These are phyloP conservation scores for Noctilio leporinus DNA, from an alignment of 2,113 vertebrate genomes.

Conservation along the genomic window DNA sequence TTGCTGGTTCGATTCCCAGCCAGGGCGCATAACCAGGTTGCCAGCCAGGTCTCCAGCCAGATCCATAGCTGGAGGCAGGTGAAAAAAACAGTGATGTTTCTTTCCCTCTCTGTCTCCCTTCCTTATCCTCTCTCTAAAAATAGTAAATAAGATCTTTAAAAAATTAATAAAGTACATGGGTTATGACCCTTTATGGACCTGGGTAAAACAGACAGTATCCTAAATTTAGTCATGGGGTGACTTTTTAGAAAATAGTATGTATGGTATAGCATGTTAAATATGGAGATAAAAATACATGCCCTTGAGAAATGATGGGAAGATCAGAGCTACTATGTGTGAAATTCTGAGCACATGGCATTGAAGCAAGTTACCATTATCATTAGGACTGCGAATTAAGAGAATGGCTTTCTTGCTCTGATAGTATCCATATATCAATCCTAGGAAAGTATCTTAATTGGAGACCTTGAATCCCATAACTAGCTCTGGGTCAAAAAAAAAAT, in stretches of 20 bases:
- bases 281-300: background rate
- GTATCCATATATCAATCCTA: background rate
- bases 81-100: too few relatives aligned
- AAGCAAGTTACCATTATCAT: background rate
- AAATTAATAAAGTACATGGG: background rate
- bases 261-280: background rate
- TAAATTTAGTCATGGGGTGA: background rate
- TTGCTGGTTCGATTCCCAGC: too few relatives aligned
- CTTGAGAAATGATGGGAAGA: conserved; percentile 1
- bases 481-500: background rate
- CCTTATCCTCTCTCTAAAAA: too few relatives aligned
- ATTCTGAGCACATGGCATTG: background rate
- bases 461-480: background rate
- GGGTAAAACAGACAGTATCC: background rate
- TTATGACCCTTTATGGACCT: background rate
- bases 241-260: background rate
- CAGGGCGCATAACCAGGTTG: too few relatives aligned
- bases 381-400: background rate
- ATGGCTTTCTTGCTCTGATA: background rate
- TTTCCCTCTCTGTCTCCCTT: too few relatives aligned
- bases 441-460: background rate
- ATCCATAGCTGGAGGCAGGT: too few relatives aligned
- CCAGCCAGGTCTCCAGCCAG: too few relatives aligned
- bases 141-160: too few relatives aligned
- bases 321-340: background rate